Conservation (phyloP, 2,113 vertebrate genomes). For the Caretta caretta region DNA sequence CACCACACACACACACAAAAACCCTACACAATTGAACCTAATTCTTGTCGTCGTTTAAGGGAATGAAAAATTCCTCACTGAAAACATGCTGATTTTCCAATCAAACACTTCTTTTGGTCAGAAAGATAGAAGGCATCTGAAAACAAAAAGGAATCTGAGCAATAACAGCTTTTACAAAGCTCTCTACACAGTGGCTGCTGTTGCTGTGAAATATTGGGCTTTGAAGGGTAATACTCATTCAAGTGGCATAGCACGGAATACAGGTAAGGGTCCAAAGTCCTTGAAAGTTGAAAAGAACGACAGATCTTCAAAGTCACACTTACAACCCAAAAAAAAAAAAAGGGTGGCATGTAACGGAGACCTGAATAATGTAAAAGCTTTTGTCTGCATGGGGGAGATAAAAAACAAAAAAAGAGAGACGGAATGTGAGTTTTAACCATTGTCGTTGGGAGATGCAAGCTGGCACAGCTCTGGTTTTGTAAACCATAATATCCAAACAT, state of each 20-base stretch:
- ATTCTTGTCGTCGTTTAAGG: not conserved
- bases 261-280: conserved; percentile 45
- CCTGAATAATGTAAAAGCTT: conserved; percentile 59
- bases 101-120: conserved; percentile 59
- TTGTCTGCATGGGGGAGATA: not conserved
- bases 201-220: conserved; percentile 20
- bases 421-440: not conserved
- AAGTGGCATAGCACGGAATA: conserved; percentile 13
- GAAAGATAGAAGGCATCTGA: conserved; percentile 35
- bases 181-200: conserved; percentile 36
- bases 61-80: conserved; percentile 17
- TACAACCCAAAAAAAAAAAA: not conserved
- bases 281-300: conserved; percentile 67
- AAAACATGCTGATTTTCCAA: conserved; percentile 47
- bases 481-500: not conserved
- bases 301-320: conserved; percentile 66
- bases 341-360: conserved; percentile 14
- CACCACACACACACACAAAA: not conserved
- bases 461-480: not conserved
- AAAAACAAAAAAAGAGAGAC: rapidly evolving
- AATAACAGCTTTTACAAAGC: conserved; percentile 62
- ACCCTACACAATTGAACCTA: not conserved
- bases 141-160: conserved; percentile 44
- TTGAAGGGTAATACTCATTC: conserved; percentile 72
- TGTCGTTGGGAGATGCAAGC: not conserved